A percentile compares a stretch with the other conserved stretches of the same genome.
Evolutionary conservation across 2,113 vertebrate genomes (phyloP).

Genomic region (Calidris pygmaea): DNA sequence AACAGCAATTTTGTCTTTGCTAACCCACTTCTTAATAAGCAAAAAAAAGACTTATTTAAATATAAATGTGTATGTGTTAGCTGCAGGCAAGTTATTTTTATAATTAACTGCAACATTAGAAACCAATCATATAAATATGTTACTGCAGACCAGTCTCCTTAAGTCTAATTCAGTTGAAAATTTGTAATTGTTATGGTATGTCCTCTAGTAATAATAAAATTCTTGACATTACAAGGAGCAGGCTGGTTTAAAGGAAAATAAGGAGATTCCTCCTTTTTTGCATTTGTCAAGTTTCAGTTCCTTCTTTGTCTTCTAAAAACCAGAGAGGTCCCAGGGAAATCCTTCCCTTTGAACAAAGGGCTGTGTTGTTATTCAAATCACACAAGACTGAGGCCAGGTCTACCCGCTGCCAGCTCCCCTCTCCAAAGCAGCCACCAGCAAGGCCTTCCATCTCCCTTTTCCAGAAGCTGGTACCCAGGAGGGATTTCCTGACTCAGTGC

Average conservation of each 20-base stretch:
- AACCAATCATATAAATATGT: neutral
- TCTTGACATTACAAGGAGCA: neutral
- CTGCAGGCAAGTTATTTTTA: slow-evolving; percentile 22
- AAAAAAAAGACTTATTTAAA: neutral
- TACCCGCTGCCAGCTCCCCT: neutral
- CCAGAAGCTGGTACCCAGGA: neutral
- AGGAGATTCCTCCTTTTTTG: neutral
- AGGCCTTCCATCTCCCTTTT: neutral
- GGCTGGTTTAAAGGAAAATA: neutral
- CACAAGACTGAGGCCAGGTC: rapidly evolving
- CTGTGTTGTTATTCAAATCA: neutral
- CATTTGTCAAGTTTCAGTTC: neutral
- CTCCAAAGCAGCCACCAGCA: neutral
- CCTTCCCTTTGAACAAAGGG: neutral
- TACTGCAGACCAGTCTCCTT: neutral
- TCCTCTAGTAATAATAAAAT: neutral
- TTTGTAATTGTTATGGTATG: neutral
- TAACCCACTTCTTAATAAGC: neutral
- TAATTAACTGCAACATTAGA: slow-evolving; percentile 35
- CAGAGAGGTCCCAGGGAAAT: neutral
- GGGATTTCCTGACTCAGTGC: neutral
- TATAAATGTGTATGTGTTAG: neutral
- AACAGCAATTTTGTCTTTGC: neutral
- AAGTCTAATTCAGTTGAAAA: slow-evolving; percentile 8
- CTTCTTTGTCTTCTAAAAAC: neutral